Evolutionary conservation across 1,140 invertebrate genomes (phyloP).

Genomic region (Pseudoatta argentina): DNA sequence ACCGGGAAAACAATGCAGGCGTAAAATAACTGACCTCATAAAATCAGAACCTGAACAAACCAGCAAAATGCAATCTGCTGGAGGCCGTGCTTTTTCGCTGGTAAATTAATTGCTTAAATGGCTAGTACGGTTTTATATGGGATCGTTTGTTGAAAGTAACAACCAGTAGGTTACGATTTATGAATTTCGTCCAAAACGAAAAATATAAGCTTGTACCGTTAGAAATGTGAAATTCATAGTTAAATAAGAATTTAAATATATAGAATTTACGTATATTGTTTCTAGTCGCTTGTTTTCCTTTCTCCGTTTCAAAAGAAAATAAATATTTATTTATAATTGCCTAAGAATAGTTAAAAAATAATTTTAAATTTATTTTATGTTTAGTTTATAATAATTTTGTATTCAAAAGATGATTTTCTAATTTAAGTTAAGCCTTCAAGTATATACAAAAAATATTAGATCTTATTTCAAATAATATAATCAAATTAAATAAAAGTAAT

Average conservation of each 20-base stretch:
- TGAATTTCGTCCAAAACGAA: background rate
- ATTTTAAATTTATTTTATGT: background rate
- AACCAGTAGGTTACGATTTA: slow-evolving; percentile 1
- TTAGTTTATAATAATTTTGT: slow-evolving; percentile 3
- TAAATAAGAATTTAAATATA: background rate
- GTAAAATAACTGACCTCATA: slow-evolving; percentile 35
- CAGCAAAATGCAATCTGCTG: slow-evolving; percentile 25
- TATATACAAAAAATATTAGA: background rate
- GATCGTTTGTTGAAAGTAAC: slow-evolving; percentile 12
- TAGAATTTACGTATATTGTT: background rate
- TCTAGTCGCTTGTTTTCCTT: background rate
- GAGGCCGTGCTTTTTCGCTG: slow-evolving; percentile 17
- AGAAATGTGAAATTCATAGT: background rate
- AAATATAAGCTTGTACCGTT: background rate
- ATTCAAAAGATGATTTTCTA: background rate
- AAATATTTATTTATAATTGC: background rate
- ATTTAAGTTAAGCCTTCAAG: background rate
- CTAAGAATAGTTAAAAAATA: background rate
- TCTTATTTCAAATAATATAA: background rate
- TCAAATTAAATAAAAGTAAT: background rate
- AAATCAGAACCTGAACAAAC: background rate
- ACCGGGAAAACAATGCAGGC: slow-evolving; percentile 21
- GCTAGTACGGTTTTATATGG: background rate
- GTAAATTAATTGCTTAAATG: slow-evolving; percentile 46
- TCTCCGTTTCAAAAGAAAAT: slow-evolving; percentile 6